Base-by-base conservation (phyloP, 1,140 invertebrate species). In the Diachasma alloeum region DNA sequence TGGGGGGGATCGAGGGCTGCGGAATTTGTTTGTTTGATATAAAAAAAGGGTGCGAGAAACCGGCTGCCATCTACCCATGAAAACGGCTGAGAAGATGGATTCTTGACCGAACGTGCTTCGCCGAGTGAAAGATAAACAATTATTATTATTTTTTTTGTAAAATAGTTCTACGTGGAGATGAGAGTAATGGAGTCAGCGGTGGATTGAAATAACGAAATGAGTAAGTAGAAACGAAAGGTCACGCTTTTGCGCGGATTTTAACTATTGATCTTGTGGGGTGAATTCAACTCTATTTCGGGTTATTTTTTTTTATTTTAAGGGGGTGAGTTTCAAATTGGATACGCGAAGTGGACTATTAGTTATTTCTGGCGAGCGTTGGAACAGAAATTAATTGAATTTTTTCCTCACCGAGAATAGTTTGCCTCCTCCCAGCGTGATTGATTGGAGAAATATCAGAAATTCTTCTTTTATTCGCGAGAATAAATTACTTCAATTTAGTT, bases 181-280 rank as follows among this genome's bases (percentile, higher is more conserved):
- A 42, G 15, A 39, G 39, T 15, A 42, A 69, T 44, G 59, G 13
- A 9, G 24, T 1, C 59, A 63, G 15, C 59, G 59, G 24, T 63
- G 59, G 59, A 63, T 53, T 72, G 68, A 19, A 67, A 26, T 31
- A 13, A 39, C n/a, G 36, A 19, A n/a, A 76, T 69, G 68, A 56
- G 74, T 76, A 76, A 76, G 74, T 76, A 76, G 10, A 63, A 31
- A 26, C 10, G 19, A 71, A 76, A 76, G 68, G 67, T 76, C 68
- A 76, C 53, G 66, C 46, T 71, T 76, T 71, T 71, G 72, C 59
- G 72, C 63, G 72, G 56, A 67, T 63, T 72, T 53, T 67, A 76
- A 70, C 44, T 70, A 76, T 76, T 39, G 74, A 76, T 76, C 69
- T 69, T 15, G 48, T 13, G 39, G 53, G 22, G 69, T n/a, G 74